Evolutionary conservation across 2,888 invertebrate genomes (phyloP).

Genomic region (Calliscelio sp.): DNA sequence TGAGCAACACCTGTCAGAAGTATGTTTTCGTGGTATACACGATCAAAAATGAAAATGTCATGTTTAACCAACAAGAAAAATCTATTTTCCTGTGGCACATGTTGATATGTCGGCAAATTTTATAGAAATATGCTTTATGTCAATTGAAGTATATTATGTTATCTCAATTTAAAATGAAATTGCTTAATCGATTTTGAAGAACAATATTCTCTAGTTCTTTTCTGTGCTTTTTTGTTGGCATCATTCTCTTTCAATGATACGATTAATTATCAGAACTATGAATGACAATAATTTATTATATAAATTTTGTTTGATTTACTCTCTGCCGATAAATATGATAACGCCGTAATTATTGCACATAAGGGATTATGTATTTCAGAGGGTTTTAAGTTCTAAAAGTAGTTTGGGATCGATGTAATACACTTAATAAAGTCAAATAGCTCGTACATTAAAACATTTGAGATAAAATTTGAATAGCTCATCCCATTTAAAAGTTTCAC

Average conservation of each 20-base stretch:
- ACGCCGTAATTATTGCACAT: background rate
- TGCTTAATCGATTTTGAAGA: too few species aligned
- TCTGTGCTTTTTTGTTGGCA: too few species aligned
- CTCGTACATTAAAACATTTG: conserved; percentile 2
- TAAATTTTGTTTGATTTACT: background rate
- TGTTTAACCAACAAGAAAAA: conserved; percentile 1
- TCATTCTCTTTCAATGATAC: too few species aligned
- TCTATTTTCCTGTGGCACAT: conserved; percentile 3
- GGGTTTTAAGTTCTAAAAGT: conserved; percentile 13
- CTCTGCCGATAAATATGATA: background rate
- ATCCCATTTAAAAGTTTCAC: conserved; percentile 1
- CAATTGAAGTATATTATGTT: too few species aligned
- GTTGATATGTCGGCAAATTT: background rate
- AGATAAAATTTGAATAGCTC: conserved; percentile 1
- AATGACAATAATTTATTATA: too few species aligned
- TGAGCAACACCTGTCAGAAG: background rate
- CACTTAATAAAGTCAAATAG: conserved; percentile 14
- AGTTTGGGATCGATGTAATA: background rate
- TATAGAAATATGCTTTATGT: background rate
- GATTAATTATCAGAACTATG: too few species aligned
- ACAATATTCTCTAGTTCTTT: too few species aligned
- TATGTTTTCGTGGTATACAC: background rate
- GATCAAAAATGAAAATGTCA: conserved; percentile 23
- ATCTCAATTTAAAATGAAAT: too few species aligned
- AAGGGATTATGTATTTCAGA: background rate